These are phyloP conservation scores for Chiridota heheva DNA, from an alignment of 35 echinoderm and acorn worm genomes.

Conservation along the genomic window DNA sequence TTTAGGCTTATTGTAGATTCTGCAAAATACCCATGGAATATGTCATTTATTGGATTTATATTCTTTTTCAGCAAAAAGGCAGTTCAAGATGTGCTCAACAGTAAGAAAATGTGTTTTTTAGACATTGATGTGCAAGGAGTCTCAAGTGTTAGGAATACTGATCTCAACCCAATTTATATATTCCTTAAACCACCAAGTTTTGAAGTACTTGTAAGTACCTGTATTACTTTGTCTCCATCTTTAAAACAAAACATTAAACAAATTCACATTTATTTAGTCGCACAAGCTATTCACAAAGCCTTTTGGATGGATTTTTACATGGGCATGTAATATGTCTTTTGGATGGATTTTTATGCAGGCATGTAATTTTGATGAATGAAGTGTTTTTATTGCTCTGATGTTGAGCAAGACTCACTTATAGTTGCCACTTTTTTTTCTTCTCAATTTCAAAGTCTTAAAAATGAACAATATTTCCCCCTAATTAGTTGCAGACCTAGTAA, in stretches of 20 bases:
- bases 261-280: neutral
- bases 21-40: neutral
- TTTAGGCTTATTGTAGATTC: neutral
- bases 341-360: too few species aligned
- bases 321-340: too few species aligned
- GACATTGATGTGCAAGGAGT: constrained; percentile 97
- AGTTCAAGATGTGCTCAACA: constrained; percentile 71
- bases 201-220: constrained; percentile 63
- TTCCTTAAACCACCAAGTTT: constrained; percentile 83
- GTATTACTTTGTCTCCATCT: neutral
- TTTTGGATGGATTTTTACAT: neutral
- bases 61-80: constrained; percentile 80
- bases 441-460: too few species aligned
- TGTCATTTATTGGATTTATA: neutral
- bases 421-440: too few species aligned
- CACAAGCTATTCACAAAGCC: neutral
- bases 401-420: too few species aligned
- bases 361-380: too few species aligned
- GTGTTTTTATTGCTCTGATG: too few species aligned
- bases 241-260: neutral
- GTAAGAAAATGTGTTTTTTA: constrained; percentile 78
- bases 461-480: too few species aligned
- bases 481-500: too few species aligned
- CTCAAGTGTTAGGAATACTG: constrained; percentile 65
- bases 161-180: constrained; percentile 84